A percentile compares a stretch with the other conserved stretches of the same genome.
phyloP scores from a whole-genome alignment of 2,797 vertebrate species.

The Crypturellus tataupa region DNA sequence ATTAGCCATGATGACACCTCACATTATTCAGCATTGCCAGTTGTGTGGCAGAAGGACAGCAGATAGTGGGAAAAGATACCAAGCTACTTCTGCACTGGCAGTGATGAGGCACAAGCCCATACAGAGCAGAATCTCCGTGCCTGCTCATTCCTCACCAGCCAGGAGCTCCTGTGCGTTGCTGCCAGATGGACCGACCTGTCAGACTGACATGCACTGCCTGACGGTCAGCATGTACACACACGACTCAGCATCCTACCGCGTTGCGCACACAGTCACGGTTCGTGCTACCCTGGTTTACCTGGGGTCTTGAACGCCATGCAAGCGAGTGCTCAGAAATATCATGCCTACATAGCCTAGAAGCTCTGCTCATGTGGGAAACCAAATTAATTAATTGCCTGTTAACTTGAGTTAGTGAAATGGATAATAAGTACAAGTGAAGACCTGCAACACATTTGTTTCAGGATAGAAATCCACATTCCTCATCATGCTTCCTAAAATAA shows the following conservation, averaged over 20 bases:
- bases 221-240: rapidly evolving
- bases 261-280: not conserved
- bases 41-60: not conserved
- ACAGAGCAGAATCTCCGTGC: too few relatives aligned
- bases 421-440: not conserved
- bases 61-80: not conserved
- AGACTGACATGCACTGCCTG: rapidly evolving
- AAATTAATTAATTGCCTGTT: not conserved
- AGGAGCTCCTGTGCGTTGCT: not conserved
- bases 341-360: not conserved
- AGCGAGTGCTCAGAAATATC: not conserved
- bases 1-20: not conserved
- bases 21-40: not conserved
- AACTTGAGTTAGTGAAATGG: not conserved
- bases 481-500: not conserved
- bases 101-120: not conserved
- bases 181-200: rapidly evolving
- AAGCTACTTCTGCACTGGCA: not conserved
- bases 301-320: not conserved
- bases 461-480: not conserved
- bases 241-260: rapidly evolving
- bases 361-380: not conserved
- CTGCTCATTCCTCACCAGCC: not conserved
- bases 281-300: not conserved
- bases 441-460: rapidly evolving